Evolutionary conservation across 2,797 vertebrate genomes (phyloP).

Genomic region (Pangasius larnaudii): DNA sequence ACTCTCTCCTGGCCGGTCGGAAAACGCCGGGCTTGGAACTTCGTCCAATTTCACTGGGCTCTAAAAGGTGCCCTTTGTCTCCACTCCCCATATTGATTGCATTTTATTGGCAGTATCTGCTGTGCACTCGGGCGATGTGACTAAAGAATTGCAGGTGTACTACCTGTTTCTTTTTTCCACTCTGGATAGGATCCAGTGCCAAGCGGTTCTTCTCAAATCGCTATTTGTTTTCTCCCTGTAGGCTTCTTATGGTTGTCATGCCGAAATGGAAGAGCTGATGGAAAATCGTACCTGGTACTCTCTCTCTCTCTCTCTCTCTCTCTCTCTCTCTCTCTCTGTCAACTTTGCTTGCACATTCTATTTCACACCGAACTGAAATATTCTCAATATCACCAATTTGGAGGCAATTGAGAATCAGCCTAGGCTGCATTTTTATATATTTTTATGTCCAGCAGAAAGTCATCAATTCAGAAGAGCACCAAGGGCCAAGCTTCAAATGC

Average conservation of each 20-base stretch:
- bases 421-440: not conserved
- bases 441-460: conserved; percentile 1
- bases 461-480: not conserved
- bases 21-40: conserved; percentile 58
- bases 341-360: conserved; percentile 5
- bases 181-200: conserved; percentile 28
- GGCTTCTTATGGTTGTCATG: conserved; percentile 35
- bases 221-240: conserved; percentile 44
- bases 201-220: conserved; percentile 46
- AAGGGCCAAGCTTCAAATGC: not conserved
- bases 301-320: conserved; percentile 23
- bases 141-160: conserved; percentile 51
- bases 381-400: not conserved
- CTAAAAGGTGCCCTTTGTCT: conserved; percentile 71
- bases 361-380: not conserved
- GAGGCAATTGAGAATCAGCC: not conserved
- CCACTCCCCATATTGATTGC: conserved; percentile 63
- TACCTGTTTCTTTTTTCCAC: not conserved
- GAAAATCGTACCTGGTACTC: conserved; percentile 25
- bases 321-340: not conserved
- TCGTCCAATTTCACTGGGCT: conserved; percentile 64
- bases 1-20: conserved; percentile 48
- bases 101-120: conserved; percentile 63
- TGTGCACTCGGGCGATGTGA: conserved; percentile 54
- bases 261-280: conserved; percentile 40